Base-by-base conservation (phyloP, 30 jellyfish, hydroid and myxozoan species). In the Hydractinia echinata region DNA sequence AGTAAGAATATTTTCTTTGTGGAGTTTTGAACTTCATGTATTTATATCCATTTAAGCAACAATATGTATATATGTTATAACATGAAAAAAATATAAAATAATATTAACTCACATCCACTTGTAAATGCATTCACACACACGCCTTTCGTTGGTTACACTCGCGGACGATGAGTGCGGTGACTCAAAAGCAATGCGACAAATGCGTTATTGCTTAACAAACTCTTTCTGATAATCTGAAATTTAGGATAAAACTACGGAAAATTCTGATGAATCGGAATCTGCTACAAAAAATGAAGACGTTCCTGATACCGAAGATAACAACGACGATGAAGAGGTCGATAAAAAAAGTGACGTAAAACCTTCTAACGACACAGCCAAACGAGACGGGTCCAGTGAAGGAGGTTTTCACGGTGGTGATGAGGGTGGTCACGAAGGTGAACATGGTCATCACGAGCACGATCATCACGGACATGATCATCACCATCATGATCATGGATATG, bases 401-500 rank as follows among this genome's bases (percentile, higher is more conserved):
- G 87, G 73, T 16, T 68, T 61, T 66, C 79, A 76, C 48, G 76
- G 79, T 21, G 98, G 94, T 15, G 92, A 79, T 13, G 81, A 79
- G 20, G 87, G 87, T 30, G 96, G 95, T 4, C 95, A 89, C 69
- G 96, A 83, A 39, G 96, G 96, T 10, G 89, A 92, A 53, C 98
- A 92, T 55, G 99, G 96, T 70, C 95, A 85, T 9, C 99, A 93
- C 73, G 96, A 90, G 8, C 99, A 93, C 58, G 97, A 93, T 67
- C 94, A 93, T 79, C 99, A 93, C 72, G 96, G 89, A 1, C 99
- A 93, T 67, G 95, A 82, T 67, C 96, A 93, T 64, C 96, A 93
- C 72, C 97, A 93, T 77, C 99, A 93, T 58, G 99, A 94, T 55
- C 93, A 76, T 77, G 91, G 97, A 16, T 93, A 93, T 83, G 99